Conservation (phyloP, 2,113 vertebrate species). For the Hiodon alosoides region DNA sequence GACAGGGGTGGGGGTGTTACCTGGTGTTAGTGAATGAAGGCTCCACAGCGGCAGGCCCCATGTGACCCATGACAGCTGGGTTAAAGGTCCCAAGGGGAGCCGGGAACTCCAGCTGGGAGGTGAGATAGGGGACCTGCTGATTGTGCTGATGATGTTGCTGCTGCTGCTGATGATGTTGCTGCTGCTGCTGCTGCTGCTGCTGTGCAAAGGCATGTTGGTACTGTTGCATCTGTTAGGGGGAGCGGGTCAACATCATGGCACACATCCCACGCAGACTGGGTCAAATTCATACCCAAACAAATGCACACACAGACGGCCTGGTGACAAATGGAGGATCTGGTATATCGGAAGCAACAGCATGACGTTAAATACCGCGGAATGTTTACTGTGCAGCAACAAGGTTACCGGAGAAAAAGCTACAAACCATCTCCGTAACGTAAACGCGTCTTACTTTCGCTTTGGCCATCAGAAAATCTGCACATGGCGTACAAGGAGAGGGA, state of each 20-base stretch:
- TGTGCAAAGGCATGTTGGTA: slow-evolving; percentile 85
- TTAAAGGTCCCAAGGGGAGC: slow-evolving; percentile 67
- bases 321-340: background rate
- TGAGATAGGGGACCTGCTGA: slow-evolving; percentile 70
- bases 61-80: slow-evolving; percentile 54
- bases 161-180: slow-evolving; percentile 65
- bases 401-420: slow-evolving; percentile 15
- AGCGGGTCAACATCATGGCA: background rate
- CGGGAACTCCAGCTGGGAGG: slow-evolving; percentile 81
- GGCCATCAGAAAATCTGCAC: background rate
- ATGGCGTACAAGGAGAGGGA: background rate
- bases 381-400: background rate
- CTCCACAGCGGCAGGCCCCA: slow-evolving; percentile 59
- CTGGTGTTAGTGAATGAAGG: slow-evolving; percentile 60
- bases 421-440: too few relatives aligned
- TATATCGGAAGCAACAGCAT: background rate
- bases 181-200: slow-evolving; percentile 69
- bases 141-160: slow-evolving; percentile 62
- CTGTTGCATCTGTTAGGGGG: slow-evolving; percentile 74
- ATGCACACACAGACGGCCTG: background rate
- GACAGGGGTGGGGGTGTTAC: slow-evolving; percentile 34
- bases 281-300: background rate
- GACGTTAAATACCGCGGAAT: background rate
- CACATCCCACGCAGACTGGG: background rate
- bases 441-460: too few relatives aligned